phyloP scores from a whole-genome alignment of 2,113 vertebrate species.

The Smithornis capensis region DNA sequence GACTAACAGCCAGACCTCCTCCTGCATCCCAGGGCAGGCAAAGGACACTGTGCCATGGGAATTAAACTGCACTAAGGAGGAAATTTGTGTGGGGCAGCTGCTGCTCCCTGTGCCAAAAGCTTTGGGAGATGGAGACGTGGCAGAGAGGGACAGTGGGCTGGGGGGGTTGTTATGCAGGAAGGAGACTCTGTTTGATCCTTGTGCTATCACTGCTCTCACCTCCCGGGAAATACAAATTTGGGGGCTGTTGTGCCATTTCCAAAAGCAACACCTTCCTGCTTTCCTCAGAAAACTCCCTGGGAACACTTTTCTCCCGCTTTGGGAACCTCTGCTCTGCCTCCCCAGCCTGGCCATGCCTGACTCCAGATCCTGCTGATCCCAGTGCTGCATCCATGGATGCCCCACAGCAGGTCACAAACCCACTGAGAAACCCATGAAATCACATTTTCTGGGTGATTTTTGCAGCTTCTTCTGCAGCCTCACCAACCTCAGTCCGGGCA shows the following conservation, averaged over 20 bases:
- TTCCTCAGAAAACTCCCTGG: fast-evolving
- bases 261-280: not conserved
- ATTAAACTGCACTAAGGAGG: not conserved
- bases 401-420: not conserved
- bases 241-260: not conserved
- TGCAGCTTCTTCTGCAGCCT: not conserved
- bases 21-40: not conserved
- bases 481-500: not conserved
- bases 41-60: not conserved
- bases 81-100: not conserved
- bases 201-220: not conserved
- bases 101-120: too few species aligned
- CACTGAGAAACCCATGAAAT: not conserved
- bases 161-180: not conserved
- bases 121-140: not conserved
- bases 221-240: not conserved
- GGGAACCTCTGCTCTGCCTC: not conserved
- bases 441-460: not conserved
- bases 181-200: not conserved
- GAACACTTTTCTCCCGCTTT: not conserved
- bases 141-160: too few species aligned
- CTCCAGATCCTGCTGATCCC: not conserved
- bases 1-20: not conserved
- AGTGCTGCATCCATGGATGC: too few species aligned
- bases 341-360: not conserved